Conservation (phyloP, 1,140 invertebrate species). For the Plectrocnemia conspersa region DNA sequence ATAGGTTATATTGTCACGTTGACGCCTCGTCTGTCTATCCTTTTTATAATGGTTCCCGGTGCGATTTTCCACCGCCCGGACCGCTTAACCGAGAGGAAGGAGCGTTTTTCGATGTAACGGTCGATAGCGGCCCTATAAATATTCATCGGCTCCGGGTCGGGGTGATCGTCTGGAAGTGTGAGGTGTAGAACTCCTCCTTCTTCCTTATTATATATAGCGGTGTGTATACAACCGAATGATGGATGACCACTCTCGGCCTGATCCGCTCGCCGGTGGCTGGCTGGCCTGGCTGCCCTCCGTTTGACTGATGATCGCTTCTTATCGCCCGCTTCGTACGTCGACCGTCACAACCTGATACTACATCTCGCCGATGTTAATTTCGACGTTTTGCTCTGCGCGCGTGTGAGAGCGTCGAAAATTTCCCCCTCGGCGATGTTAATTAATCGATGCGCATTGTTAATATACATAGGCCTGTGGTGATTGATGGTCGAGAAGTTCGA, state of each 20-base stretch:
- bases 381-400: not conserved
- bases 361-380: not conserved
- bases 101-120: constrained; percentile 2
- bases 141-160: constrained; percentile 1
- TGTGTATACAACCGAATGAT: constrained; percentile 6
- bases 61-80: too few species aligned
- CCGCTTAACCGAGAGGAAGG: too few species aligned
- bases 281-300: too few species aligned
- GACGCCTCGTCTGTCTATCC: too few species aligned
- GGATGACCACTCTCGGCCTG: constrained; percentile 16
- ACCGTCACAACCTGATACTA: not conserved
- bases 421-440: too few species aligned
- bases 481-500: too few species aligned
- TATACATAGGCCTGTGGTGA: not conserved
- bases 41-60: too few species aligned
- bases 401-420: too few species aligned
- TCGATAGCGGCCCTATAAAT: constrained; percentile 6
- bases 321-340: constrained; percentile 12
- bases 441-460: not conserved
- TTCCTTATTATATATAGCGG: too few species aligned
- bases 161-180: not conserved
- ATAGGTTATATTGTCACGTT: too few species aligned
- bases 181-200: not conserved
- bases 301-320: constrained; percentile 23
- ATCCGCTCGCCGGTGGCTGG: constrained; percentile 11